These are phyloP conservation scores for Bombylius discolor DNA, from an alignment of 2,888 invertebrate species.

Conservation along the genomic window DNA sequence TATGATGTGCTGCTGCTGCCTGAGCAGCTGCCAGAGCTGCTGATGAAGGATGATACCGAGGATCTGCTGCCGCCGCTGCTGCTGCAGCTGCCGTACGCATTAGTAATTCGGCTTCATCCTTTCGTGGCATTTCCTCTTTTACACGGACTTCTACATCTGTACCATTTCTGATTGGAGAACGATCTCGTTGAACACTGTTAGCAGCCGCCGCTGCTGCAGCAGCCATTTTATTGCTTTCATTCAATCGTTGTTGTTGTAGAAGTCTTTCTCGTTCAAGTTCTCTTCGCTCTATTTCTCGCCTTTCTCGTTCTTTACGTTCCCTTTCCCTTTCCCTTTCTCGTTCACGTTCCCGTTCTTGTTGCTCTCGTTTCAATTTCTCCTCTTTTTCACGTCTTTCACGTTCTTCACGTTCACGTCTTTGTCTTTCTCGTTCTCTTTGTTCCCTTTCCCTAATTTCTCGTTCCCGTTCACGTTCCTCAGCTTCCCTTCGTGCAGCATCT, in stretches of 20 bases:
- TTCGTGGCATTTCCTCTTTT: conserved; percentile 49
- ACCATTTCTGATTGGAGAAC: conserved; percentile 67
- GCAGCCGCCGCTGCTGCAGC: conserved; percentile 30
- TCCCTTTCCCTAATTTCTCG: conserved; percentile 35
- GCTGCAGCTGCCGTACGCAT: conserved; percentile 30
- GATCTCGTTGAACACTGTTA: conserved; percentile 37
- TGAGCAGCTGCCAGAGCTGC: conserved; percentile 30
- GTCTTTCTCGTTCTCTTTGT: conserved; percentile 35
- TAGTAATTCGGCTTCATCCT: conserved; percentile 40
- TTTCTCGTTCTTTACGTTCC: conserved; percentile 42
- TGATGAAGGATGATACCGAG: conserved; percentile 42
- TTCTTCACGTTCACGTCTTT: conserved; percentile 35
- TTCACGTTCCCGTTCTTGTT: conserved; percentile 45
- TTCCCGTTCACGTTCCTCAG: conserved; percentile 39
- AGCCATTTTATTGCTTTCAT: conserved; percentile 38
- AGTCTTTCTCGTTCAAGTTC: conserved; percentile 49
- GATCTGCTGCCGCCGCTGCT: conserved; percentile 28
- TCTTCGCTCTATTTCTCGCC: conserved; percentile 44
- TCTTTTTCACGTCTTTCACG: conserved; percentile 37
- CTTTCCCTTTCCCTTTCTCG: conserved; percentile 46
- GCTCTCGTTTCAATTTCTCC: conserved; percentile 41
- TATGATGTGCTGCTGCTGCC: conserved; percentile 33
- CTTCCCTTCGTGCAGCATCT: conserved; percentile 45
- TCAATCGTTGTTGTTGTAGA: conserved; percentile 44
- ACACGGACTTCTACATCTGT: conserved; percentile 39